phyloP scores from a whole-genome alignment of 2,113 vertebrate species.

The Otus sunia region DNA sequence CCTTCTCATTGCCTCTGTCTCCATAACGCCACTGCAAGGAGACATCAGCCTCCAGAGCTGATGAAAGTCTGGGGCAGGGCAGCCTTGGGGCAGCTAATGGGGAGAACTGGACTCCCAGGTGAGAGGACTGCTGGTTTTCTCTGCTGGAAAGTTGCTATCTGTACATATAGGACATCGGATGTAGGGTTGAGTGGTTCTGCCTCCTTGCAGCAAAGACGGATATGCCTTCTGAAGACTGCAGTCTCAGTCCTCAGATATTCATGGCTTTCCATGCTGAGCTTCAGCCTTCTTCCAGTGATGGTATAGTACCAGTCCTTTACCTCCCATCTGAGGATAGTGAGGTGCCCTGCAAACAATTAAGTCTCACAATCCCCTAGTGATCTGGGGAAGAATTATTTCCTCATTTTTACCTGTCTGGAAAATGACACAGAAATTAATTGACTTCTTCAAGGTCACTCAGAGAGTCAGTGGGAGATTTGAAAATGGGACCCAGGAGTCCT shows the following conservation, averaged over 20 bases:
- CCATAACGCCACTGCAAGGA: neutral
- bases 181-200: fast-evolving
- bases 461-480: constrained; percentile 21
- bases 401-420: constrained; percentile 61
- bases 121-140: neutral
- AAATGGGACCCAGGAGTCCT: constrained; percentile 51
- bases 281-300: neutral
- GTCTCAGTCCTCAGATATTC: neutral
- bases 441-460: constrained; percentile 52
- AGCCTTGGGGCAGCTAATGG: neutral
- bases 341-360: constrained; percentile 50
- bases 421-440: constrained; percentile 62
- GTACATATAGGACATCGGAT: neutral
- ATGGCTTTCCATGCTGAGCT: neutral
- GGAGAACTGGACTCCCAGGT: neutral
- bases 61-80: neutral
- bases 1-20: neutral
- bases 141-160: neutral
- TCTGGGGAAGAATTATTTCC: constrained; percentile 34
- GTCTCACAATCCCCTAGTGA: constrained; percentile 3
- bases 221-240: neutral
- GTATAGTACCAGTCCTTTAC: neutral
- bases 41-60: neutral
- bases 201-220: neutral
- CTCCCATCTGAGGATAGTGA: neutral